Evolutionary conservation across 1,140 invertebrate species (phyloP).

Genomic region (Polyergus mexicanus): DNA sequence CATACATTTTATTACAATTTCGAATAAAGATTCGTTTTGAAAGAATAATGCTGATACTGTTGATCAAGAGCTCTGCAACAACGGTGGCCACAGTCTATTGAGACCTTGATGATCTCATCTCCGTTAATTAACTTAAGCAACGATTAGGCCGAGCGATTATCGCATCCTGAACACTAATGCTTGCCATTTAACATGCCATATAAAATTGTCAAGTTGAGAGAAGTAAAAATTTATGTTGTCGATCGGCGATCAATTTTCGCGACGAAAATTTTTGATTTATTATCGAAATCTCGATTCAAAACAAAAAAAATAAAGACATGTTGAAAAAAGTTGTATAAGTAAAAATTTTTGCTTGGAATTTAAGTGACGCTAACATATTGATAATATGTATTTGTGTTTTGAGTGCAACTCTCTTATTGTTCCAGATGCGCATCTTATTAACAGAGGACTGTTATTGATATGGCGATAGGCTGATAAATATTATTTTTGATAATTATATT

Average conservation of each 20-base stretch:
- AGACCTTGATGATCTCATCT: slow-evolving; percentile 55
- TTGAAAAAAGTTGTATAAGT: not conserved
- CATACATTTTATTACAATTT: not conserved
- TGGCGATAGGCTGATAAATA: not conserved
- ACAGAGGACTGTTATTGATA: not conserved
- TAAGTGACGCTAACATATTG: not conserved
- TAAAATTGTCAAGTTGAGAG: too few relatives aligned
- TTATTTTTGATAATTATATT: not conserved
- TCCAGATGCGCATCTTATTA: too few relatives aligned
- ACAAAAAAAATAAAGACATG: not conserved
- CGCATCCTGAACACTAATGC: slow-evolving; percentile 48
- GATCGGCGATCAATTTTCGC: slow-evolving; percentile 9
- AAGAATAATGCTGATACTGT: not conserved
- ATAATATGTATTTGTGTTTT: not conserved
- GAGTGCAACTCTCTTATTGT: too few relatives aligned
- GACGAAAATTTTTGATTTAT: not conserved
- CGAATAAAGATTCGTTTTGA: not conserved
- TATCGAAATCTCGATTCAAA: slow-evolving; percentile 14
- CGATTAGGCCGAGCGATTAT: slow-evolving; percentile 63
- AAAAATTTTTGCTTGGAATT: not conserved
- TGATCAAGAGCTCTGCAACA: slow-evolving; percentile 20
- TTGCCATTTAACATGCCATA: slow-evolving; percentile 53
- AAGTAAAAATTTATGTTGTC: too few relatives aligned
- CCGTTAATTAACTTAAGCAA: slow-evolving; percentile 68
- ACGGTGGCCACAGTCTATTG: slow-evolving; percentile 18